phyloP scores from a whole-genome alignment of 2,888 invertebrate genomes.

The Ornithoptera alexandrae region DNA sequence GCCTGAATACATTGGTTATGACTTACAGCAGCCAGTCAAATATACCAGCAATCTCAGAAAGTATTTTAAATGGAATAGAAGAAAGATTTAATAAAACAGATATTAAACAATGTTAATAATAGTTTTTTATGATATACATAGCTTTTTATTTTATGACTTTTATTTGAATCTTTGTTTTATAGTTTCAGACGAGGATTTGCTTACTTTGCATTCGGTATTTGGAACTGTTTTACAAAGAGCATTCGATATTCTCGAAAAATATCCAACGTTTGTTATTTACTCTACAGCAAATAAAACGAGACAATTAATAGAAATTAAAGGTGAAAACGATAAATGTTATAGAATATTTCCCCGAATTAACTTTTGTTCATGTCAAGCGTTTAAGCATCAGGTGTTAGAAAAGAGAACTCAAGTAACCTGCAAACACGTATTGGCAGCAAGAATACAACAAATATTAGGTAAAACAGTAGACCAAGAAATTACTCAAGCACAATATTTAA shows the following conservation, averaged over 20 bases:
- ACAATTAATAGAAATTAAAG: constrained; percentile 80
- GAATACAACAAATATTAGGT: constrained; percentile 74
- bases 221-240: constrained; percentile 80
- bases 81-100: constrained; percentile 37
- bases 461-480: constrained; percentile 65
- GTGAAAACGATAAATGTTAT: constrained; percentile 77
- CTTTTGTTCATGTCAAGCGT: constrained; percentile 84
- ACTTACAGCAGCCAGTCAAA: constrained; percentile 37
- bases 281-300: constrained; percentile 58
- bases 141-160: neutral
- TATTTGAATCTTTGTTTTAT: constrained; percentile 11
- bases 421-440: constrained; percentile 84
- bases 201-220: constrained; percentile 80
- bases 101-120: constrained; percentile 43
- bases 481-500: constrained; percentile 74
- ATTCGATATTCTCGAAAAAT: constrained; percentile 81
- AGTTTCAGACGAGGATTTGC: constrained; percentile 81
- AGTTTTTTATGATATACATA: neutral
- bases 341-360: constrained; percentile 83
- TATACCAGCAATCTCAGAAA: constrained; percentile 45
- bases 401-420: constrained; percentile 77
- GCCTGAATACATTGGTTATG: constrained; percentile 34
- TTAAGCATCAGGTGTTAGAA: constrained; percentile 79
- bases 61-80: constrained; percentile 47
- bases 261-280: constrained; percentile 72